Percentiles rank a stretch among this genome's conserved stretches.
Conservation (phyloP, 92 coral and sea anemone species). For the Umimayanthus kanabou region DNA sequence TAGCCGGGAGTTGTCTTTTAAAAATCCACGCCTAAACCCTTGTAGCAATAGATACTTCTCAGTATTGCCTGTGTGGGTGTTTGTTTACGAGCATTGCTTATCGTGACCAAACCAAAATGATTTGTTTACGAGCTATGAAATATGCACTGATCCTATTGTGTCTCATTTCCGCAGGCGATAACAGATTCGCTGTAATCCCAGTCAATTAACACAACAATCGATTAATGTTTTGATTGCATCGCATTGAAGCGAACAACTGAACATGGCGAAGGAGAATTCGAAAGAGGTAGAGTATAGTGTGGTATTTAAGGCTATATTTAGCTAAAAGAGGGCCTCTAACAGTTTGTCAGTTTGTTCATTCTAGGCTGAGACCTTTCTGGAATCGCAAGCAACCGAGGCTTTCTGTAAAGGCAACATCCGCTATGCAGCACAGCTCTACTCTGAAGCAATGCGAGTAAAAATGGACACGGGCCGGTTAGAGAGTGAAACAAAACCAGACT, state of each 20-base stretch:
- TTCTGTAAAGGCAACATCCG: conserved; percentile 40
- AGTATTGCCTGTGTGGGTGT: not conserved
- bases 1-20: not conserved
- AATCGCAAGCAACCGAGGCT: conserved; percentile 36
- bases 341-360: not conserved
- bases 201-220: conserved; percentile 40
- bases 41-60: not conserved
- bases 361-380: conserved; percentile 21
- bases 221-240: conserved; percentile 22
- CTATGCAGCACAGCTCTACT: conserved; percentile 32
- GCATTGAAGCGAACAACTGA: not conserved
- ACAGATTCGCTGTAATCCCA: conserved; percentile 23
- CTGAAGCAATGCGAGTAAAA: conserved; percentile 29
- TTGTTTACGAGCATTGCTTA: not conserved
- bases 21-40: not conserved
- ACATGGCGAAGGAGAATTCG: conserved; percentile 26
- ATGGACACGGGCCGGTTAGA: not conserved
- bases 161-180: conserved; percentile 38
- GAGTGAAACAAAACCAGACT: not conserved
- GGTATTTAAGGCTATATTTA: not conserved
- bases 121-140: conserved; percentile 36
- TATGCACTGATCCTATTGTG: conserved; percentile 25
- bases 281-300: not conserved
- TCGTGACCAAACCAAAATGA: conserved; percentile 22
- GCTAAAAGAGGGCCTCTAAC: not conserved